Percentiles rank a stretch among this genome's conserved stretches.
phyloP scores from a whole-genome alignment of 2,888 invertebrate species.

The Limulus polyphemus region DNA sequence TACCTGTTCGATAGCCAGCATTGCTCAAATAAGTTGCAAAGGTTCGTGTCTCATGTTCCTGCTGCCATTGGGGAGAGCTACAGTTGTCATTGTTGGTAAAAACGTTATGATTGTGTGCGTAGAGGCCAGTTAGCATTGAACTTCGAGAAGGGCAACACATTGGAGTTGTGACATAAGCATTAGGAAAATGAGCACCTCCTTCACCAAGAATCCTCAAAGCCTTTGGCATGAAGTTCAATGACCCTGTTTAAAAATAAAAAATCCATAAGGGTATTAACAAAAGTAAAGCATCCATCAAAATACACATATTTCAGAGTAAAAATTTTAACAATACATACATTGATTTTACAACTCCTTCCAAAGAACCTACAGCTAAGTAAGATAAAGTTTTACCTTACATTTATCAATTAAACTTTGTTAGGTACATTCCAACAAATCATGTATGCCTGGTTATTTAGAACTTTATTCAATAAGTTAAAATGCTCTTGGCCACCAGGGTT shows the following conservation, averaged over 20 bases:
- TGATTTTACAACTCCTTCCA: too few relatives aligned
- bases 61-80: constrained; percentile 88
- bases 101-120: constrained; percentile 94
- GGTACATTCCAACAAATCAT: too few relatives aligned
- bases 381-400: too few relatives aligned
- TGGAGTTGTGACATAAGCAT: constrained; percentile 93
- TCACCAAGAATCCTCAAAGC: constrained; percentile 72
- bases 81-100: constrained; percentile 98
- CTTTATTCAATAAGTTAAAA: too few relatives aligned
- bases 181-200: constrained; percentile 84
- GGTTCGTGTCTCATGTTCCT: constrained; percentile 77
- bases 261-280: constrained; percentile 1
- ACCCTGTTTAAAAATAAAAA: constrained; percentile 43
- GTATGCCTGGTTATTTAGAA: too few relatives aligned
- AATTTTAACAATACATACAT: too few relatives aligned
- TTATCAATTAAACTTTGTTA: too few relatives aligned
- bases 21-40: constrained; percentile 85
- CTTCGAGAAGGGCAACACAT: constrained; percentile 98
- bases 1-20: constrained; percentile 70
- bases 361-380: too few relatives aligned
- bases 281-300: background rate
- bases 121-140: constrained; percentile 78
- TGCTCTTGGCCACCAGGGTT: too few relatives aligned
- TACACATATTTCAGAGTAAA: too few relatives aligned
- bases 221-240: constrained; percentile 90